Conservation (phyloP, 1,140 invertebrate species). For the Sitodiplosis mosellana region DNA sequence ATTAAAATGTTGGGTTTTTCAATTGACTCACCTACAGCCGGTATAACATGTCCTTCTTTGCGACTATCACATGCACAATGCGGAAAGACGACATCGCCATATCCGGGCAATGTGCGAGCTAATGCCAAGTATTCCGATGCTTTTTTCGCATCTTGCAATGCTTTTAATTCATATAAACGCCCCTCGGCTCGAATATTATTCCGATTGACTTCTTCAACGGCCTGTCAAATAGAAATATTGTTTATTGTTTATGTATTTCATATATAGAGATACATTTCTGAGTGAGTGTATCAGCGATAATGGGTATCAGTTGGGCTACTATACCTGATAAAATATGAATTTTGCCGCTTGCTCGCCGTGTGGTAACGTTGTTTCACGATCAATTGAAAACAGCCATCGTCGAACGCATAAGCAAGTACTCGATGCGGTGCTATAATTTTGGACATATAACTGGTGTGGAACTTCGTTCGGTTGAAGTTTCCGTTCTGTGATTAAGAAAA, state of each 20-base stretch:
- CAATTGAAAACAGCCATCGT: slow-evolving; percentile 83
- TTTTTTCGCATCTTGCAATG: slow-evolving; percentile 74
- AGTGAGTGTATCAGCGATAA: not conserved
- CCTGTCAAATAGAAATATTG: slow-evolving; percentile 31
- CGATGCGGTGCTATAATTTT: slow-evolving; percentile 97
- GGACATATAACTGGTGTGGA: slow-evolving; percentile 93
- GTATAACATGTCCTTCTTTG: slow-evolving; percentile 79
- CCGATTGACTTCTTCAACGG: slow-evolving; percentile 87
- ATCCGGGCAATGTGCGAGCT: slow-evolving; percentile 70
- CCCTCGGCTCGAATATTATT: slow-evolving; percentile 79
- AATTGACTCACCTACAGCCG: slow-evolving; percentile 39
- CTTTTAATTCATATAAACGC: slow-evolving; percentile 85
- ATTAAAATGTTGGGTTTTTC: not conserved
- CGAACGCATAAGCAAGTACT: slow-evolving; percentile 85
- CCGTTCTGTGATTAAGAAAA: slow-evolving; percentile 76
- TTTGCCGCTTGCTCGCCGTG: slow-evolving; percentile 39
- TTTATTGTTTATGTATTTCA: not conserved
- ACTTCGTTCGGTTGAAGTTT: slow-evolving; percentile 87
- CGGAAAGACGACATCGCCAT: slow-evolving; percentile 83
- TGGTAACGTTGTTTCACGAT: slow-evolving; percentile 50
- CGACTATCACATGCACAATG: slow-evolving; percentile 88
- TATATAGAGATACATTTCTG: slow-evolving; percentile 4
- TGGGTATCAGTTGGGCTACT: slow-evolving; percentile 5
- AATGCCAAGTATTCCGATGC: slow-evolving; percentile 77
- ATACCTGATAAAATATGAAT: slow-evolving; percentile 61